Evolutionary conservation across 2,113 vertebrate genomes (phyloP).

Genomic region (Brachionichthys hirsutus): DNA sequence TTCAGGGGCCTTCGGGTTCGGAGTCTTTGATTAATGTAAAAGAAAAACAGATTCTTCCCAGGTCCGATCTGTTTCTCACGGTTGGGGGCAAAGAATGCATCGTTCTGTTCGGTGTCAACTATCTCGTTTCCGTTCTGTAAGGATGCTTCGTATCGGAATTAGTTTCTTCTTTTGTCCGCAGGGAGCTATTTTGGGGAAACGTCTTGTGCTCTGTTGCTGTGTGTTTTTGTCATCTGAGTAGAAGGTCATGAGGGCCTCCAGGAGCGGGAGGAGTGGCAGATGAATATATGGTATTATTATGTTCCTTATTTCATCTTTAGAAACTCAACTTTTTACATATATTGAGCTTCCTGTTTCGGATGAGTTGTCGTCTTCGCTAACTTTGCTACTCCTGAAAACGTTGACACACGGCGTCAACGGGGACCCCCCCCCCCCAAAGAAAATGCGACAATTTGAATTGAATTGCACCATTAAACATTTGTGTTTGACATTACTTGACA

Average conservation of each 20-base stretch:
- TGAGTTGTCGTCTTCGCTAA: no score
- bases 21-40: slow-evolving; percentile 2
- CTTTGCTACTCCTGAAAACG: no score
- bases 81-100: slow-evolving; percentile 25
- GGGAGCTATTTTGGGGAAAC: slow-evolving; percentile 22
- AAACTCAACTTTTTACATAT: no score
- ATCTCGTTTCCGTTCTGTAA: slow-evolving; percentile 13
- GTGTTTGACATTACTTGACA: no score
- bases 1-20: neutral
- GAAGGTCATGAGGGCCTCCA: slow-evolving; percentile 23
- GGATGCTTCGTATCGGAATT: neutral
- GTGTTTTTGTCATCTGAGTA: slow-evolving; percentile 33
- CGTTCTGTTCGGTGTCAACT: slow-evolving; percentile 16
- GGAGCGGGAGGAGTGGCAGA: slow-evolving; percentile 20
- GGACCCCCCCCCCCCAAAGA: no score
- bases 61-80: slow-evolving; percentile 11
- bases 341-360: no score
- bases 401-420: no score
- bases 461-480: no score
- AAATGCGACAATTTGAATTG: no score
- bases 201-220: slow-evolving; percentile 5
- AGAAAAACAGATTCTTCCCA: neutral
- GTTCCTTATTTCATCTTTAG: no score
- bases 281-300: no score
- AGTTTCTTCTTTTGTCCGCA: neutral